Evolutionary conservation across 2,797 vertebrate species (phyloP).

Genomic region (Cygnus olor): DNA sequence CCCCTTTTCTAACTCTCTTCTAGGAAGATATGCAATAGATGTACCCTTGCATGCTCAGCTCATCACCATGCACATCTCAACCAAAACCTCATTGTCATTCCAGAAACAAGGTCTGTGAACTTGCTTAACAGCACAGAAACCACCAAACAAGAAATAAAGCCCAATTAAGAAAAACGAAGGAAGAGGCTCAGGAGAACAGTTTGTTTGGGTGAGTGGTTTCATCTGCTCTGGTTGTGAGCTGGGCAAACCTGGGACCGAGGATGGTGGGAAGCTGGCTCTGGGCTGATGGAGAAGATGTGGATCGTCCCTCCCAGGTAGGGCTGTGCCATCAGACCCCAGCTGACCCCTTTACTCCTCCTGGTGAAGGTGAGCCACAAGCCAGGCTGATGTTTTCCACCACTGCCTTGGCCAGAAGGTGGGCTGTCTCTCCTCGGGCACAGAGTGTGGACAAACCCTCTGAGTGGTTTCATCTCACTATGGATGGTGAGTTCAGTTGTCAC

Average conservation of each 20-base stretch:
- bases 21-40: background rate
- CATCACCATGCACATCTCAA: slow-evolving; percentile 23
- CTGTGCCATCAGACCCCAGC: background rate
- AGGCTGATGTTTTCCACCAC: background rate
- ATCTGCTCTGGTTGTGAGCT: background rate
- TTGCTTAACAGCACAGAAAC: slow-evolving; percentile 64
- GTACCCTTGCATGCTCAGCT: background rate
- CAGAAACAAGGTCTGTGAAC: slow-evolving; percentile 66
- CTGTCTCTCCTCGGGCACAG: background rate
- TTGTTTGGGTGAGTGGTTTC: slow-evolving; percentile 40
- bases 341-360: fast-evolving
- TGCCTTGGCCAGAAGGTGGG: background rate
- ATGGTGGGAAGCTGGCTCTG: background rate
- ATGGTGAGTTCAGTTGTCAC: background rate
- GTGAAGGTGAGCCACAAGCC: background rate
- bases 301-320: fast-evolving
- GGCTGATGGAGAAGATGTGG: fast-evolving
- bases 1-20: background rate
- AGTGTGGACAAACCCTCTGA: background rate
- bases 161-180: slow-evolving; percentile 61
- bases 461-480: background rate
- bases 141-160: slow-evolving; percentile 68
- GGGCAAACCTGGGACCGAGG: background rate
- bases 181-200: slow-evolving; percentile 44
- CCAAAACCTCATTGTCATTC: slow-evolving; percentile 67